Conservation (phyloP, 2,113 vertebrate genomes). For the Ctenomys sociabilis region DNA sequence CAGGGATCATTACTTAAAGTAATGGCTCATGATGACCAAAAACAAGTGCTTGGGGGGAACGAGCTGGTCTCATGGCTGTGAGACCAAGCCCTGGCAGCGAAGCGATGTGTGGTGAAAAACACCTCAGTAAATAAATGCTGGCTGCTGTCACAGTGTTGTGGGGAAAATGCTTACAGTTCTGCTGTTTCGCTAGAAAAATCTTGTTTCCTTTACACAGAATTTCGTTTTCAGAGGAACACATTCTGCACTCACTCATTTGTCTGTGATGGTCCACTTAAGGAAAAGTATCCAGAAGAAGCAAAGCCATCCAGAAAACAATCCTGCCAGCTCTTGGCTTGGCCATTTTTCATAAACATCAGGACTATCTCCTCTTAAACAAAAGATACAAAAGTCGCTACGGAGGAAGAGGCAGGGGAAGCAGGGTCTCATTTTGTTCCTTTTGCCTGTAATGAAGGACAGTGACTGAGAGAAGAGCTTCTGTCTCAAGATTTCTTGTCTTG, state of each 20-base stretch:
- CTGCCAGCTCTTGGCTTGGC: constrained; percentile 64
- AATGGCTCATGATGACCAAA: not conserved
- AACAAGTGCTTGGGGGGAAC: not conserved
- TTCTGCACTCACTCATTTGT: constrained; percentile 74
- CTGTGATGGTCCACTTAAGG: constrained; percentile 71
- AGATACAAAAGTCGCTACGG: not conserved
- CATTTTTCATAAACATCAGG: constrained; percentile 73
- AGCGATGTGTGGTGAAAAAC: not conserved
- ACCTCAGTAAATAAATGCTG: not conserved
- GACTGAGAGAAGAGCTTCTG: not conserved
- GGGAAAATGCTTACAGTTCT: constrained; percentile 49
- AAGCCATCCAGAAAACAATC: constrained; percentile 80
- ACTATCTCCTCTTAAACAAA: constrained; percentile 26
- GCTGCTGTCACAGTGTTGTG: constrained; percentile 61
- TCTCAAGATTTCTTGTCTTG: not conserved
- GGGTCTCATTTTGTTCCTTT: not conserved
- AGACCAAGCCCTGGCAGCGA: not conserved
- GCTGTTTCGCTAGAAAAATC: constrained; percentile 49
- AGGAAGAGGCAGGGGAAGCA: not conserved
- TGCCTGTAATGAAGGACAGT: not conserved
- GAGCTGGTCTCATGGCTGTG: not conserved
- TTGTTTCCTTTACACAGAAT: constrained; percentile 73
- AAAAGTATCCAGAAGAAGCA: constrained; percentile 64
- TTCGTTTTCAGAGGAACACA: constrained; percentile 77
- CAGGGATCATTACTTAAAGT: not conserved